Percentiles rank a stretch among this genome's conserved stretches.
These are phyloP conservation scores for Poecile montanus DNA, from an alignment of 2,797 vertebrate genomes.

Conservation along the genomic window DNA sequence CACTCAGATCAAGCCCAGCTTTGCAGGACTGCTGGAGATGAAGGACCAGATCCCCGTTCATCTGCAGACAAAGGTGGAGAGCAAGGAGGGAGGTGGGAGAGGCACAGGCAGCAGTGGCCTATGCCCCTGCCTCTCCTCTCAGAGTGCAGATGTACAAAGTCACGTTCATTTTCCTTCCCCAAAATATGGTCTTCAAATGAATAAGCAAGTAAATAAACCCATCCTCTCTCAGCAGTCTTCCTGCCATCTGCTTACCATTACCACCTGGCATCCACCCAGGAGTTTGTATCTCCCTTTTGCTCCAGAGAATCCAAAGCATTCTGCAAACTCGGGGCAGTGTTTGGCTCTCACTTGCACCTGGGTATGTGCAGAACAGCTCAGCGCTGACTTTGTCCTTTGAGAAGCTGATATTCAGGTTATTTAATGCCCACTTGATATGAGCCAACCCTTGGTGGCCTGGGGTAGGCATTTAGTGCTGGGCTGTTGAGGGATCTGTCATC, in stretches of 20 bases:
- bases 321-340: neutral
- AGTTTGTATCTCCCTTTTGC: neutral
- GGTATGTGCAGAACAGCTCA: neutral
- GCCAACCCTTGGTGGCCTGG: rapidly evolving
- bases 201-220: conserved; percentile 54
- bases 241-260: conserved; percentile 59
- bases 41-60: rapidly evolving
- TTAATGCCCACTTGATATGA: neutral
- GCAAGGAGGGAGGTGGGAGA: neutral
- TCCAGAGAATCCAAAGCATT: conserved; percentile 9
- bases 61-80: rapidly evolving
- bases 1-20: neutral
- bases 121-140: rapidly evolving
- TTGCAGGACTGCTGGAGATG: neutral
- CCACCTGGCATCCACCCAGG: conserved; percentile 36
- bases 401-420: neutral
- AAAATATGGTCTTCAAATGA: neutral
- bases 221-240: conserved; percentile 7
- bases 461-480: neutral
- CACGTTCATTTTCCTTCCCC: neutral
- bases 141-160: neutral
- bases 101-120: rapidly evolving
- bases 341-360: neutral
- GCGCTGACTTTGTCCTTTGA: neutral
- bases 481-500: neutral